A percentile compares a stretch with the other conserved stretches of the same genome.
These are phyloP conservation scores for Tragelaphus strepsiceros DNA, from an alignment of 2,113 vertebrate species.

Conservation along the genomic window DNA sequence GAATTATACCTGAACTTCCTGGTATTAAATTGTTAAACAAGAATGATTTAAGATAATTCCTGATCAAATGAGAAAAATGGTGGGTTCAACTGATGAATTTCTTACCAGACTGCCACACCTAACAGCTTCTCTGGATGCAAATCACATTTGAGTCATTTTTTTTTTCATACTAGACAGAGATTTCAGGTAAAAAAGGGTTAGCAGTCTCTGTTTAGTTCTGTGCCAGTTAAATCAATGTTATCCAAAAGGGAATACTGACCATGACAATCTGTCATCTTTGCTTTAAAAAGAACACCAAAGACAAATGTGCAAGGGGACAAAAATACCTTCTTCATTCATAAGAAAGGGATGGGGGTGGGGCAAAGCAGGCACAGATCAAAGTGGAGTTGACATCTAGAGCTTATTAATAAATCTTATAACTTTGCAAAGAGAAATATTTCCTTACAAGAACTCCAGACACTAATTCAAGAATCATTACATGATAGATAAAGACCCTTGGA, in stretches of 20 bases:
- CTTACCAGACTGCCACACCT: accelerated
- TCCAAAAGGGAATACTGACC: conserved; percentile 49
- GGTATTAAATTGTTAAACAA: conserved; percentile 70
- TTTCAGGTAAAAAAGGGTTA: conserved; percentile 42
- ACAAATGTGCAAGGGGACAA: conserved; percentile 69
- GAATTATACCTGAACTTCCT: conserved; percentile 63
- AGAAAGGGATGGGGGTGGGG: conserved; percentile 7
- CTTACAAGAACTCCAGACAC: conserved; percentile 53
- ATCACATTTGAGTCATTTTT: conserved; percentile 64
- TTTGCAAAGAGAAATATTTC: conserved; percentile 76
- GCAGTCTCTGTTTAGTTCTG: conserved; percentile 56
- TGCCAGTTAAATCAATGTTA: conserved; percentile 71
- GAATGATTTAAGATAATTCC: conserved; percentile 63
- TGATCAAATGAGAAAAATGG: conserved; percentile 51
- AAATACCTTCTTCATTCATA: conserved; percentile 71
- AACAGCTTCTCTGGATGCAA: conserved; percentile 48
- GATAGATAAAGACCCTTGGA: conserved; percentile 58
- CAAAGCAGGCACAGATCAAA: conserved; percentile 71
- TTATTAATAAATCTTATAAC: conserved; percentile 79
- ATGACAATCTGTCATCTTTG: conserved; percentile 71
- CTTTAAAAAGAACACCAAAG: conserved; percentile 70
- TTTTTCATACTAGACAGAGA: conserved; percentile 58
- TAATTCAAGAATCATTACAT: conserved; percentile 71
- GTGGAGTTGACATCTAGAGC: conserved; percentile 70
- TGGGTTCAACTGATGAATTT: conserved; percentile 32